These are phyloP conservation scores for Lysandra bellargus DNA, from an alignment of 2,888 invertebrate genomes.

Conservation along the genomic window DNA sequence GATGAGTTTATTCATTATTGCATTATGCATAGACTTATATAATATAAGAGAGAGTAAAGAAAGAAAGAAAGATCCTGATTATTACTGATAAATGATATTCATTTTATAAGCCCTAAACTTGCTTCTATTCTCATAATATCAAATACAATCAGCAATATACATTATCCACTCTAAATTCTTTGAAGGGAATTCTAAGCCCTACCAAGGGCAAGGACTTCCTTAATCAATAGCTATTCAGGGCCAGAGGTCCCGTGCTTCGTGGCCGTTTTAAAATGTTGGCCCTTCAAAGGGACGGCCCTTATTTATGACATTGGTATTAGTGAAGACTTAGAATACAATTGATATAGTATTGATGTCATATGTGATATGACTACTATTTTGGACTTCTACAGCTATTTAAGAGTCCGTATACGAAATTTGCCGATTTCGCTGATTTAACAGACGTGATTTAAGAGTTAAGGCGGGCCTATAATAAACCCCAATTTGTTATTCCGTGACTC, in stretches of 20 bases:
- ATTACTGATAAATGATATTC: no score
- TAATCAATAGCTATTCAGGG: constrained; percentile 8
- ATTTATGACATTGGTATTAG: not conserved
- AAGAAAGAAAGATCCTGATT: no score
- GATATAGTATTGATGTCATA: no score
- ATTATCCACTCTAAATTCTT: not conserved
- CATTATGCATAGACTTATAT: no score
- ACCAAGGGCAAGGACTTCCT: not conserved
- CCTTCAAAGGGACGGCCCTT: not conserved
- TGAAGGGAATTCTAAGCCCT: not conserved
- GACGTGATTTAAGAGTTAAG: no score
- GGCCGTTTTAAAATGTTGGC: not conserved
- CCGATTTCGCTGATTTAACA: no score
- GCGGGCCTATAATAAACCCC: no score
- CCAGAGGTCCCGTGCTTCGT: not conserved
- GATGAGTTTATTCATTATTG: no score
- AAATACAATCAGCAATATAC: not conserved
- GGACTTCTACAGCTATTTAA: not conserved
- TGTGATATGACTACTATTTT: not conserved
- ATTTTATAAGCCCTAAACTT: not conserved
- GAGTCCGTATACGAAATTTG: no score
- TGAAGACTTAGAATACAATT: not conserved
- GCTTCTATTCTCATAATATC: not conserved
- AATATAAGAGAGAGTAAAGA: no score
- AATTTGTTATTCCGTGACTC: no score